Evolutionary conservation across 1,140 invertebrate genomes (phyloP).

Genomic region (Drosophila eugracilis): DNA sequence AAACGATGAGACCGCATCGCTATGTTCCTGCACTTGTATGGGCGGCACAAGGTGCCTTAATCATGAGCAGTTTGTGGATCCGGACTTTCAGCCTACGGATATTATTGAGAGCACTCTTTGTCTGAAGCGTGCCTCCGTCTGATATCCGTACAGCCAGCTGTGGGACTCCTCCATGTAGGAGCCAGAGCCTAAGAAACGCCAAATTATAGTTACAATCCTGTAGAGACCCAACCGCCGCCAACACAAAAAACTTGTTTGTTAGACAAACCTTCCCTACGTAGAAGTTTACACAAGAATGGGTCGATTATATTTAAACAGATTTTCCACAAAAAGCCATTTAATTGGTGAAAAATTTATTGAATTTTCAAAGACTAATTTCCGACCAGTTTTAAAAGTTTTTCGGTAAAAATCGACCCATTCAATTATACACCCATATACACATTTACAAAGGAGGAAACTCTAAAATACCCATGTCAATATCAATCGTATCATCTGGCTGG

Average conservation of each 20-base stretch:
- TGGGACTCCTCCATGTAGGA: conserved; percentile 12
- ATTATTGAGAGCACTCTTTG: conserved; percentile 81
- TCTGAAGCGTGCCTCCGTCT: conserved; percentile 82
- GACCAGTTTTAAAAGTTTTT: not conserved
- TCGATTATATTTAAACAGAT: not conserved
- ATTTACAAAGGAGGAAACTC: conserved; percentile 37
- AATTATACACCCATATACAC: conserved; percentile 10
- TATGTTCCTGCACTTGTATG: conserved; percentile 84
- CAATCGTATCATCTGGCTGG: conserved; percentile 27
- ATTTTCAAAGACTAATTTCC: too few species aligned
- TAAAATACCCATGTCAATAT: conserved; percentile 34
- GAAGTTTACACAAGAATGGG: conserved; percentile 10
- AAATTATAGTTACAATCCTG: conserved; percentile 27
- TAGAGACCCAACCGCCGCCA: conserved; percentile 52
- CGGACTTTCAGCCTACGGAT: conserved; percentile 85
- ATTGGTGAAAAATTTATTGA: too few species aligned
- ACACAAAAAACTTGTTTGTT: conserved; percentile 39
- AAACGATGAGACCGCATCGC: conserved; percentile 77
- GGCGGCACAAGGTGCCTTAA: conserved; percentile 84
- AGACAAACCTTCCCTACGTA: conserved; percentile 28
- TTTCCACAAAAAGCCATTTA: not conserved
- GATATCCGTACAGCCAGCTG: conserved; percentile 48
- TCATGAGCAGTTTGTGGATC: conserved; percentile 85
- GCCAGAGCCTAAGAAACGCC: conserved; percentile 1
- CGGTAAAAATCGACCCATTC: conserved; percentile 16